Evolutionary conservation across 2,113 vertebrate genomes (phyloP).

Genomic region (Neolamprologus devosi): DNA sequence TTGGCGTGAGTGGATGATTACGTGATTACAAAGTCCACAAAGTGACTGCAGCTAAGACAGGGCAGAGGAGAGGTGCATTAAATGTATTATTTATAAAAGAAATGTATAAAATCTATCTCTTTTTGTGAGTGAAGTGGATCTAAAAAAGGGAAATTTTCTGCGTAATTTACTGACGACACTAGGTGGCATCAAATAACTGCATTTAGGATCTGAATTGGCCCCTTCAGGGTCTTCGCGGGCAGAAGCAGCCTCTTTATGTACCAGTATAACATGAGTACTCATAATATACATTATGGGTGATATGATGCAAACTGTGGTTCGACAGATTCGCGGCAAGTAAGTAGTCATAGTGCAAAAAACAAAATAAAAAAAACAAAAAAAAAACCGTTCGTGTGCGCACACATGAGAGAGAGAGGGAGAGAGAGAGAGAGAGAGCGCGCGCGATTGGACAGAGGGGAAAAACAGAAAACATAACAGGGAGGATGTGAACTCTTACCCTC

Average conservation of each 20-base stretch:
- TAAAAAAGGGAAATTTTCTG: neutral
- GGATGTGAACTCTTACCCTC: neutral
- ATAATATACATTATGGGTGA: neutral
- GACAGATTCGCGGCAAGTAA: neutral
- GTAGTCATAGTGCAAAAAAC: neutral
- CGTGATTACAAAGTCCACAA: neutral
- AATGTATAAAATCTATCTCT: neutral
- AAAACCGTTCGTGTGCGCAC: neutral
- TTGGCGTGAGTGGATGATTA: neutral
- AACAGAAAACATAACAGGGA: neutral
- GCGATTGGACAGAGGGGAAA: neutral
- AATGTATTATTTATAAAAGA: neutral
- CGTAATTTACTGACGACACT: constrained; percentile 37
- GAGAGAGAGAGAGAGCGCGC: rapidly evolving
- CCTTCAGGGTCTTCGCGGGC: neutral
- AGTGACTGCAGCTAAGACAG: neutral
- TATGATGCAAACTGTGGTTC: neutral
- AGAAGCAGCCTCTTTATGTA: neutral
- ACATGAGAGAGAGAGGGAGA: neutral
- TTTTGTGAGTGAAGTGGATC: neutral
- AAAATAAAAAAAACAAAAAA: rapidly evolving
- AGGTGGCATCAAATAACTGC: constrained; percentile 56
- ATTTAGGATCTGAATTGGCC: neutral
- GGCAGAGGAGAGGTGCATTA: neutral
- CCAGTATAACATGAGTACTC: neutral